phyloP scores from a whole-genome alignment of 1,140 invertebrate genomes.

The Battus philenor region DNA sequence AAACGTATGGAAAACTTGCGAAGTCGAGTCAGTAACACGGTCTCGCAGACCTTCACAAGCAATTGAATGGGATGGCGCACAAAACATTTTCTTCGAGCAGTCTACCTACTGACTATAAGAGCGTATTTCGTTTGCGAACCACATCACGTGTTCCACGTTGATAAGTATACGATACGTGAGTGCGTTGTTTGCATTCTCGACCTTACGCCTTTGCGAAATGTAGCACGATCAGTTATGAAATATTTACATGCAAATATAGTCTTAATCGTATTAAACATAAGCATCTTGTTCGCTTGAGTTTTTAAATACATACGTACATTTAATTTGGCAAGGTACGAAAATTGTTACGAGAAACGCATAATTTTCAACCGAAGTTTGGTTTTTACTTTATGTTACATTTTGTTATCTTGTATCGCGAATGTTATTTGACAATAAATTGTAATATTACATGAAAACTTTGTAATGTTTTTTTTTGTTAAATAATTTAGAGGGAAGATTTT shows the following conservation, averaged over 20 bases:
- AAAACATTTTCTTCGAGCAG: constrained; percentile 8
- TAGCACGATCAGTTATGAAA: constrained; percentile 17
- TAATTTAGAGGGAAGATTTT: too few relatives aligned
- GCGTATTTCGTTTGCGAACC: constrained; percentile 28
- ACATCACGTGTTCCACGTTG: constrained; percentile 36
- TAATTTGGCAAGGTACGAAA: constrained; percentile 12
- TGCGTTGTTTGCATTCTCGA: constrained; percentile 34
- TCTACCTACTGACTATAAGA: constrained; percentile 17
- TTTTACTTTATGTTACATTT: too few relatives aligned
- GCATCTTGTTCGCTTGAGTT: background rate
- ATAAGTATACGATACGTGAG: constrained; percentile 45
- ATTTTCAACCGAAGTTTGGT: too few relatives aligned
- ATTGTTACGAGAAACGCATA: too few relatives aligned
- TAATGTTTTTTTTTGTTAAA: too few relatives aligned
- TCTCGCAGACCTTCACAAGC: constrained; percentile 10
- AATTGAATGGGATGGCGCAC: constrained; percentile 8
- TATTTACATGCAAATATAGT: constrained; percentile 3
- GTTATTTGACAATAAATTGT: too few relatives aligned
- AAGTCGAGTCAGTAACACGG: constrained; percentile 7
- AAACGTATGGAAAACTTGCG: constrained; percentile 7
- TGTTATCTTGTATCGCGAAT: too few relatives aligned
- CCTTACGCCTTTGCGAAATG: constrained; percentile 19
- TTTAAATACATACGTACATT: constrained; percentile 1
- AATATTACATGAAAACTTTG: too few relatives aligned
- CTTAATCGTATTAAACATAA: background rate